phyloP scores from a whole-genome alignment of 2,797 vertebrate genomes.

The Typhlichthys subterraneus region DNA sequence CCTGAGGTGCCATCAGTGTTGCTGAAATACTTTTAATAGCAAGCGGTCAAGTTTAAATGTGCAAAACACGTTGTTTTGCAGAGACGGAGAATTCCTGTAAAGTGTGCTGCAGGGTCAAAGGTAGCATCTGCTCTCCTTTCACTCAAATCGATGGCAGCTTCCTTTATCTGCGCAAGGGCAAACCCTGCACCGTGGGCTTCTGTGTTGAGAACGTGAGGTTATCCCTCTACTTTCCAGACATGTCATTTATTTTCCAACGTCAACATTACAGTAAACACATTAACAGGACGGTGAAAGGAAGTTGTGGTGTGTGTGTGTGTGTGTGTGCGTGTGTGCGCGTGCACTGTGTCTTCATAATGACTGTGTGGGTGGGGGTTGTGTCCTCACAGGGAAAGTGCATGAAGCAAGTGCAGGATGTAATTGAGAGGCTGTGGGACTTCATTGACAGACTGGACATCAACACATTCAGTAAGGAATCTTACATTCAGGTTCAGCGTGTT shows the following conservation, averaged over 20 bases:
- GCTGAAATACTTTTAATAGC: not conserved
- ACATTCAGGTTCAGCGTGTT: not conserved
- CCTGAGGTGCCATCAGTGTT: not conserved
- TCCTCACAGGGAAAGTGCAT: conserved; percentile 91
- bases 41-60: too few relatives aligned
- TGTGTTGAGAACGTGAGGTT: conserved; percentile 89
- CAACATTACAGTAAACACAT: not conserved
- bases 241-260: too few relatives aligned
- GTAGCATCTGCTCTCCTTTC: conserved; percentile 82
- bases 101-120: conserved; percentile 86
- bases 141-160: conserved; percentile 57
- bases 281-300: not conserved
- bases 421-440: conserved; percentile 97
- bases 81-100: conserved; percentile 94
- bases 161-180: conserved; percentile 92
- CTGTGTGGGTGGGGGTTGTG: not conserved
- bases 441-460: conserved; percentile 98
- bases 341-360: not conserved
- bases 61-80: conserved; percentile 50
- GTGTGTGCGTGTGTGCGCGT: too few relatives aligned
- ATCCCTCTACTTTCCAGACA: not conserved
- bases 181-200: conserved; percentile 96
- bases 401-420: conserved; percentile 97
- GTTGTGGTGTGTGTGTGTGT: not conserved
- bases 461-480: conserved; percentile 84